Percentiles rank a stretch among this genome's conserved stretches.
Conservation (phyloP, 2,113 vertebrate species). For the Equus quagga region DNA sequence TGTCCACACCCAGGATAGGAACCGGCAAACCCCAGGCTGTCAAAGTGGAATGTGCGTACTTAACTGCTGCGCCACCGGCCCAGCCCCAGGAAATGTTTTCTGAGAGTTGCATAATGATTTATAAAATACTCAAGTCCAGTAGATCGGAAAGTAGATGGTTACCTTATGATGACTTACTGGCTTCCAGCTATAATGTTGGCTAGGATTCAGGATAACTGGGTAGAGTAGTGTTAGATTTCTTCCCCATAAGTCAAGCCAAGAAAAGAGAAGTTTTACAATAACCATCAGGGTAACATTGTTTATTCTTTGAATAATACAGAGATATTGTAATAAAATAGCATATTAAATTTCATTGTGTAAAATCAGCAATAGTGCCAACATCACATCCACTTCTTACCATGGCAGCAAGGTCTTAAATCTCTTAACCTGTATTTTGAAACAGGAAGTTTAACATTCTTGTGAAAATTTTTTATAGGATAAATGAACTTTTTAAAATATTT, state of each 20-base stretch:
- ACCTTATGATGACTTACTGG: background rate
- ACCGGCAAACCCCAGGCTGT: too few relatives aligned
- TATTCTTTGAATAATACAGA: background rate
- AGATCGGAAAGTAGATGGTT: background rate
- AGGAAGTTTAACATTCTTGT: background rate
- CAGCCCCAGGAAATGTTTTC: background rate
- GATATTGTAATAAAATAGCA: slow-evolving; percentile 18
- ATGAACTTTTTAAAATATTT: background rate
- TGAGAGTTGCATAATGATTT: background rate
- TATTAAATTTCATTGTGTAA: slow-evolving; percentile 24
- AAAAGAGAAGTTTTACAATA: background rate
- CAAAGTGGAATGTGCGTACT: too few relatives aligned
- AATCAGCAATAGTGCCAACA: background rate
- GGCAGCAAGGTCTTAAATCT: background rate
- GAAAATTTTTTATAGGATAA: background rate
- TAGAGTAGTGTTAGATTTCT: background rate
- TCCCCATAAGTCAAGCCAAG: background rate
- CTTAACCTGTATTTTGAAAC: slow-evolving; percentile 27
- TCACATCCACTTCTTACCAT: background rate
- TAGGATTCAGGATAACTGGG: background rate
- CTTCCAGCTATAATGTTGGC: background rate
- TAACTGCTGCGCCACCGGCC: too few relatives aligned
- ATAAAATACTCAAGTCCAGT: background rate
- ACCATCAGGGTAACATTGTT: background rate
- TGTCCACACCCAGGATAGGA: too few relatives aligned